Conservation (phyloP, 30 jellyfish, hydroid and myxozoan genomes). For the Turritopsis dohrnii region DNA sequence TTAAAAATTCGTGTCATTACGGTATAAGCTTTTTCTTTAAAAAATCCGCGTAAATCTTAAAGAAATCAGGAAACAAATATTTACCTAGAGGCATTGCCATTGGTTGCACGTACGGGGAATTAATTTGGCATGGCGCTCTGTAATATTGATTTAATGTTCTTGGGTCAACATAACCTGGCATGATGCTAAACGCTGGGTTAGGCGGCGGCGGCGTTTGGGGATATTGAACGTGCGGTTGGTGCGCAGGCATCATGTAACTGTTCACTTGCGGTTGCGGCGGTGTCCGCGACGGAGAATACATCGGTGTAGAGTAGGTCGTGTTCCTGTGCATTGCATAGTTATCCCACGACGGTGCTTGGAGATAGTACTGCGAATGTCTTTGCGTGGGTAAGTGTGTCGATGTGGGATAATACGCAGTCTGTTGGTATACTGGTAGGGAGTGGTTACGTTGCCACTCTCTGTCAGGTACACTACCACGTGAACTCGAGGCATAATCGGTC, state of each 20-base stretch:
- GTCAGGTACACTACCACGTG: background rate
- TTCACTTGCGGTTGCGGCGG: background rate
- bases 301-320: background rate
- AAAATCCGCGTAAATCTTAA: background rate
- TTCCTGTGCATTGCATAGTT: background rate
- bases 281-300: background rate
- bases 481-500: background rate
- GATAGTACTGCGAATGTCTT: background rate
- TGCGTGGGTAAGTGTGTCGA: background rate
- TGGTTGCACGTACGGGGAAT: background rate
- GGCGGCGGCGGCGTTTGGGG: background rate
- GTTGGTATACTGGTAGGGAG: background rate
- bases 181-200: background rate
- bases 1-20: background rate
- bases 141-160: slow-evolving; percentile 6
- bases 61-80: background rate
- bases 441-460: background rate
- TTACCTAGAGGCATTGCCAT: slow-evolving; percentile 11
- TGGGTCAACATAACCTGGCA: background rate
- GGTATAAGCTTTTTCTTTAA: background rate
- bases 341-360: background rate
- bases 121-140: slow-evolving; percentile 1
- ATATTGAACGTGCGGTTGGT: slow-evolving; percentile 6
- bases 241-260: background rate
- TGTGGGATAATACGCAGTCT: background rate